Conservation (phyloP, 2,888 invertebrate genomes). For the Papilio protenor region DNA sequence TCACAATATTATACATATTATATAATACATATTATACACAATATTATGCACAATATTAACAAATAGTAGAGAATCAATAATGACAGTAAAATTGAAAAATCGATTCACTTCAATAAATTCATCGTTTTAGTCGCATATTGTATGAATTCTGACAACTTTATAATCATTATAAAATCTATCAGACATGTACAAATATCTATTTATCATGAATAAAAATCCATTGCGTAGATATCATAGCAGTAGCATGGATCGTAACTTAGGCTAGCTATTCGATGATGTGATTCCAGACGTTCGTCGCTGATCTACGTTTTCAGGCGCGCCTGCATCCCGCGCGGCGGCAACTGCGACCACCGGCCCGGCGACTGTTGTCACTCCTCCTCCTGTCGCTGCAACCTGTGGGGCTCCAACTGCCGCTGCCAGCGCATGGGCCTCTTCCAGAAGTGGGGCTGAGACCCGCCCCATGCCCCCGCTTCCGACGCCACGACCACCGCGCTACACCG, state of each 20-base stretch:
- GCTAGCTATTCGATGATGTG: constrained; percentile 82
- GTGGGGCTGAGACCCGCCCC: constrained; percentile 85
- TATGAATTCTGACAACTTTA: neutral
- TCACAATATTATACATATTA: too few relatives aligned
- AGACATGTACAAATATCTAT: neutral
- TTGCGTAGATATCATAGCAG: constrained; percentile 33
- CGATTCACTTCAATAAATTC: neutral
- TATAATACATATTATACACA: too few relatives aligned
- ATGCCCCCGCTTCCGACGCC: constrained; percentile 69
- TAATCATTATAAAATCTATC: too few relatives aligned
- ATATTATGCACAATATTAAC: too few relatives aligned
- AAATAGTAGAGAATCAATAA: too few relatives aligned
- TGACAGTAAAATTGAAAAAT: too few relatives aligned
- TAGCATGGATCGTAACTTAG: constrained; percentile 70
- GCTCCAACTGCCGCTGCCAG: constrained; percentile 94
- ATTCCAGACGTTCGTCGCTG: constrained; percentile 92
- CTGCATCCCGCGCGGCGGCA: constrained; percentile 91
- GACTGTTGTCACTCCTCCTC: constrained; percentile 94
- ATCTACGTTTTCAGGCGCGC: constrained; percentile 94
- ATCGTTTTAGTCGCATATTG: neutral
- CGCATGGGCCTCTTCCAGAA: constrained; percentile 95
- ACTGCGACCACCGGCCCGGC: constrained; percentile 93
- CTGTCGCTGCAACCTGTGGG: constrained; percentile 95
- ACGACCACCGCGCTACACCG: constrained; percentile 72
- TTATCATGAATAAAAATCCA: too few relatives aligned